Evolutionary conservation across 2,888 invertebrate genomes (phyloP), one percentile per base, ranked within the genome.

Genomic region (Archips xylosteana): DNA sequence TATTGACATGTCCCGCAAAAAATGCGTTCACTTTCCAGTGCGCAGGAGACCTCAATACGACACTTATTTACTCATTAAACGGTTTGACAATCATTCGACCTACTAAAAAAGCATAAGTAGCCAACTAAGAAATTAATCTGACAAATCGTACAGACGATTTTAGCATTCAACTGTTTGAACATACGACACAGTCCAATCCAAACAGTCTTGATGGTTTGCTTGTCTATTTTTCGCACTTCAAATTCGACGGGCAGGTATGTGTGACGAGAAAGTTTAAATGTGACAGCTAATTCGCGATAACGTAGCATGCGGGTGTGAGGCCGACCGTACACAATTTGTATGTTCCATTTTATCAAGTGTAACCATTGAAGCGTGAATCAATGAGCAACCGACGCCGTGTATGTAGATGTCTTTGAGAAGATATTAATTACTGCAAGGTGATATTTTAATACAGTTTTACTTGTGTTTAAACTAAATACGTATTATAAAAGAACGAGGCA

Each of bases 31-130:
- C 74, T 70, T 74, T 74, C 71, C 78, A 77, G 76, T 10, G 47
- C 45, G 45, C 23, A 67, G 77, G 77, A 80, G 80, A 82, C 83
- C 85, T 78, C 78, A 80, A 83, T 81, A 73, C 69, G 57, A 72
- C 49, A 69, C 71, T 76, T 77, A 76, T 75, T 81, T 76, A 76
- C 75, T 66, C 75, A 75, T 68, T 68, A 64, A 68, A 74, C 72
- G 39, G 78, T 78, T 75, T 77, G 79, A 79, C 79, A 80, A 78
- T 74, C 74, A 76, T 77, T 78, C 78, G 77, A 71, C 76, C 74
- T 75, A 80, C 78, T 81, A 73, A 76, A 76, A 79, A 68, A 15
- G 59, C 62, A 47, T 63, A 67, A 54, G 62, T 36, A 42, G 64
- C 47, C 47, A 64, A 59, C 39, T 15, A 64, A 49, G 23, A 39